phyloP scores from a whole-genome alignment of 2,888 invertebrate genomes.

The Apoderus coryli region DNA sequence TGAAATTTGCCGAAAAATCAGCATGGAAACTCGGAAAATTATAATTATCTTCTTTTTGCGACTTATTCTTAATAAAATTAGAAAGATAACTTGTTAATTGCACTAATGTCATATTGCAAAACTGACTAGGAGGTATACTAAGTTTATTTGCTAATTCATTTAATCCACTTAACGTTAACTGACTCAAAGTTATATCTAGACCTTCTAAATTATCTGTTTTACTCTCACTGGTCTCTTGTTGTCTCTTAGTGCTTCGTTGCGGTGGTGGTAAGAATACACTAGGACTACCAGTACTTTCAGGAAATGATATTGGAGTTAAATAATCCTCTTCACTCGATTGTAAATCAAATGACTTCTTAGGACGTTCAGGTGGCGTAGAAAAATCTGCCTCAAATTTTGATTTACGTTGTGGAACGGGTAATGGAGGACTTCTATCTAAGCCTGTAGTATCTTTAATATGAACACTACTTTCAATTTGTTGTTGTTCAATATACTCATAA shows the following conservation, averaged over 20 bases:
- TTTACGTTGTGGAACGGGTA: constrained; percentile 45
- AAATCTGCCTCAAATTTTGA: constrained; percentile 35
- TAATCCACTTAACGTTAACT: constrained; percentile 67
- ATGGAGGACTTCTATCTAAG: constrained; percentile 37
- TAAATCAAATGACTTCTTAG: constrained; percentile 25
- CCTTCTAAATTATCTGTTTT: constrained; percentile 30
- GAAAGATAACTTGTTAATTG: constrained; percentile 72
- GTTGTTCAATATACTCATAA: constrained; percentile 40
- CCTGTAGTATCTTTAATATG: constrained; percentile 17
- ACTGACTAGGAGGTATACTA: constrained; percentile 60
- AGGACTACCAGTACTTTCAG: constrained; percentile 13
- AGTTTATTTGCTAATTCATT: constrained; percentile 63
- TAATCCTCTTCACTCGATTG: constrained; percentile 44
- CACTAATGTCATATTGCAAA: constrained; percentile 75
- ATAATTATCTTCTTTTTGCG: constrained; percentile 28
- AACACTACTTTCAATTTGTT: constrained; percentile 26
- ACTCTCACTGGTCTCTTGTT: constrained; percentile 19
- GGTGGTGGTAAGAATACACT: constrained; percentile 38
- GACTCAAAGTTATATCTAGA: constrained; percentile 67
- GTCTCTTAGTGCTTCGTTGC: constrained; percentile 25
- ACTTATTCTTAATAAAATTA: constrained; percentile 34
- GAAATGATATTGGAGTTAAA: constrained; percentile 41
- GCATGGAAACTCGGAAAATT: constrained; percentile 50
- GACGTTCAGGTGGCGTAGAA: constrained; percentile 30
- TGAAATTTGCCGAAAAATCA: constrained; percentile 53